phyloP scores from a whole-genome alignment of 2,113 vertebrate genomes.

The Archocentrus centrarchus region DNA sequence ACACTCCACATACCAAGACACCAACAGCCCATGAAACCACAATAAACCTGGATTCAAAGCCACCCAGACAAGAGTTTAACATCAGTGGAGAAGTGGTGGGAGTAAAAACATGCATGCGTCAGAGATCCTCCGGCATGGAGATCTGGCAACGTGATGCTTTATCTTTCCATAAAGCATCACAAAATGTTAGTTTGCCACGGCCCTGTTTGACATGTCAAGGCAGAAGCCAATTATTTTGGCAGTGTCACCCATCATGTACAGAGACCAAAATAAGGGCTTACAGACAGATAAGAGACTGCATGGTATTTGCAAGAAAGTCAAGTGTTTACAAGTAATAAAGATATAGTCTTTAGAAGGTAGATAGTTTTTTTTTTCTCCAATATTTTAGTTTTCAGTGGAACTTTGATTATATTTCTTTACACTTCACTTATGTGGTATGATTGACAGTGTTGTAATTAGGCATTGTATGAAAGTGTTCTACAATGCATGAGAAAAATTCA shows the following conservation, averaged over 20 bases:
- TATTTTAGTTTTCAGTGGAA: not conserved
- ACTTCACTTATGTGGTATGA: not conserved
- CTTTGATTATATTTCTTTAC: not conserved
- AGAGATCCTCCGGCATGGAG: conserved; percentile 9
- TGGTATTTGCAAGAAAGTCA: not conserved
- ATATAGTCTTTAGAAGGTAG: not conserved
- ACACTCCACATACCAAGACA: conserved; percentile 43
- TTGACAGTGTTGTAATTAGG: not conserved
- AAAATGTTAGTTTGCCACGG: conserved; percentile 32
- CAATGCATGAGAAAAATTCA: not conserved
- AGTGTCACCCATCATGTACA: not conserved
- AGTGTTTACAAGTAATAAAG: not conserved
- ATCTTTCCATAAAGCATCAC: conserved; percentile 39
- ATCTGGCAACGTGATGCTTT: conserved; percentile 17
- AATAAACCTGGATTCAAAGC: conserved; percentile 14
- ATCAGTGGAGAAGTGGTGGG: conserved; percentile 12
- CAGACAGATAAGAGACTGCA: conserved; percentile 4
- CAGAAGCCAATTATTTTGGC: not conserved
- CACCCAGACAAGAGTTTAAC: conserved; percentile 13
- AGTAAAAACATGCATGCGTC: conserved; percentile 31
- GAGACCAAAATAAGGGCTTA: conserved; percentile 23
- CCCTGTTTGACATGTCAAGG: conserved; percentile 42
- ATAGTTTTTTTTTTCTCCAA: accelerated
- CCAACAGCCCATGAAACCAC: conserved; percentile 58
- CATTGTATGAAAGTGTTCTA: not conserved